Percentiles rank a stretch among this genome's conserved stretches.
phyloP scores from a whole-genome alignment of 2,888 invertebrate genomes.

The Apamea epomidion region DNA sequence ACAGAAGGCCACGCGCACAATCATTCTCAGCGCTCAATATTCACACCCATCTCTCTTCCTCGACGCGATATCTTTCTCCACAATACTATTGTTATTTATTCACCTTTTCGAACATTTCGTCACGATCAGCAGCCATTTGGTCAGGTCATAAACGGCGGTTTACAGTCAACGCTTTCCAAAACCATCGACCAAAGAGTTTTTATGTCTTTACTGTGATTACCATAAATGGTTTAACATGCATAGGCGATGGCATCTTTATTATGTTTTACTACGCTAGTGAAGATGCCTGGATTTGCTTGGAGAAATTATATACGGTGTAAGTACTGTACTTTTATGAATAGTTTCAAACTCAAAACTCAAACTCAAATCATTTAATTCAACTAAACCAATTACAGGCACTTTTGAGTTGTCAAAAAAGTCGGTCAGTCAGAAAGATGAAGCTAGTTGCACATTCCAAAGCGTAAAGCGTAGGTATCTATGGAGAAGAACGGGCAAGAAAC shows the following conservation, averaged over 20 bases:
- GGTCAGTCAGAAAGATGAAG: too few species aligned
- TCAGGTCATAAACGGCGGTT: conserved; percentile 44
- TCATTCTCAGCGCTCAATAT: conserved; percentile 3
- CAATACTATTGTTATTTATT: conserved; percentile 46
- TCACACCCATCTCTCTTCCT: background rate
- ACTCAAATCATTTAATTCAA: too few species aligned
- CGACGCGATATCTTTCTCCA: background rate
- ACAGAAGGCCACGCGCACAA: conserved; percentile 2
- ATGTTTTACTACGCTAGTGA: conserved; percentile 17
- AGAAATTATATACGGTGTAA: background rate
- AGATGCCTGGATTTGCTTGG: conserved; percentile 1
- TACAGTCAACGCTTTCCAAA: conserved; percentile 55
- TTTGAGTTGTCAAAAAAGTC: too few species aligned
- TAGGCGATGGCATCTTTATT: conserved; percentile 46
- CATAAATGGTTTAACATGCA: conserved; percentile 61
- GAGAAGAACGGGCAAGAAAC: too few species aligned
- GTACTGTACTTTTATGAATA: background rate
- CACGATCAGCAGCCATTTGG: conserved; percentile 38
- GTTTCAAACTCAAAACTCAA: too few species aligned
- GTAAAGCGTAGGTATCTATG: too few species aligned
- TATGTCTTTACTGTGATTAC: conserved; percentile 54
- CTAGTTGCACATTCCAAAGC: too few species aligned
- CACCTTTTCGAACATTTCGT: conserved; percentile 37
- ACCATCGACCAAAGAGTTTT: conserved; percentile 41
- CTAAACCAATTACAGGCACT: too few species aligned